These are phyloP conservation scores for Nomia melanderi DNA, from an alignment of 1,140 invertebrate genomes.

Conservation along the genomic window DNA sequence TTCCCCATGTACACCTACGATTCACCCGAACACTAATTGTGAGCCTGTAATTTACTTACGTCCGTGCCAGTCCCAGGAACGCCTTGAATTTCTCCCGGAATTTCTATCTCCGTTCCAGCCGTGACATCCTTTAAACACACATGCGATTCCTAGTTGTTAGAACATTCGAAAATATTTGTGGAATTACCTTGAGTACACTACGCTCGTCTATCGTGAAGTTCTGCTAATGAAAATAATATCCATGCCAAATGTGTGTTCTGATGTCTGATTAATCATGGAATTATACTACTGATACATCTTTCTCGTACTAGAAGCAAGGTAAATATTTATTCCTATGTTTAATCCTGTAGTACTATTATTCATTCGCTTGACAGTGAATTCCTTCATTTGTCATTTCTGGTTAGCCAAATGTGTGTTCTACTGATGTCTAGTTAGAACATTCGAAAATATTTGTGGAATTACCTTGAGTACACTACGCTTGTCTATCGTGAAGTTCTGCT, in stretches of 20 bases:
- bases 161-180: conserved; percentile 4
- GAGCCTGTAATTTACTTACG: conserved; percentile 38
- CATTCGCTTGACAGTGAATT: too few species aligned
- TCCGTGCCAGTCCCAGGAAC: conserved; percentile 1
- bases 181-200: background rate
- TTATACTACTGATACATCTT: too few species aligned
- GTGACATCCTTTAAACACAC: background rate
- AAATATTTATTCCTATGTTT: too few species aligned
- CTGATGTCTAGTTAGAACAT: too few species aligned
- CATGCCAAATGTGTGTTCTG: too few species aligned
- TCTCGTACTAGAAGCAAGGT: too few species aligned
- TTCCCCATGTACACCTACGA: conserved; percentile 16
- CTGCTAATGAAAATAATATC: too few species aligned
- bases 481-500: background rate
- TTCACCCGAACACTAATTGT: conserved; percentile 49
- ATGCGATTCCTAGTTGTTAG: background rate
- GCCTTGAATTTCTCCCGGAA: conserved; percentile 23
- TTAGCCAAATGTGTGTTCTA: too few species aligned
- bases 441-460: background rate
- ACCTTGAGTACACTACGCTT: background rate
- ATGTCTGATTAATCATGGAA: too few species aligned
- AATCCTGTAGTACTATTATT: too few species aligned
- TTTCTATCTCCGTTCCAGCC: background rate
- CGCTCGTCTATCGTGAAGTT: background rate
- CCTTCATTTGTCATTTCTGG: too few species aligned